Evolutionary conservation across 2,888 invertebrate species (phyloP), one percentile per base, ranked within the genome.

Genomic region (Meteorus colon): DNA sequence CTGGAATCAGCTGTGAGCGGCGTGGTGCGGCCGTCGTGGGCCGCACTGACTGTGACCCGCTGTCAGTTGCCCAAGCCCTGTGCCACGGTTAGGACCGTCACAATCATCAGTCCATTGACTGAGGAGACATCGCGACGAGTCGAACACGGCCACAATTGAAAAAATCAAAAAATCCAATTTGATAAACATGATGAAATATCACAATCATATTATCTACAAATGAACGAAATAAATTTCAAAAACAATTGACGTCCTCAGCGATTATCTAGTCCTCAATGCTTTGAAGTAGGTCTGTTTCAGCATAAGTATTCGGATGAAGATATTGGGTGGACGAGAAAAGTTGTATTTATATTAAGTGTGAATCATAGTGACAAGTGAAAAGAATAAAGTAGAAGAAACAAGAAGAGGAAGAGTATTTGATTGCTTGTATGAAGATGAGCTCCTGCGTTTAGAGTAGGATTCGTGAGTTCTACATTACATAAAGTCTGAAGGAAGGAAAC

Each of bases 1-100:
- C 78, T 76, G 81, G 79, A 85, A 86, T 87, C 86, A 86, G 87
- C 86, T 86, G 87, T 86, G 85, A 84, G 85, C 84, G 85, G 85
- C 85, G 83, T 84, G 86, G 86, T 85, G 84, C 86, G 85, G 75
- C 65, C 72, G 62, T 63, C 73, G 76, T 76, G 84, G 83, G 81
- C 83, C 83, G 82, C 77, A 67, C 62, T 83, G 85, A 81, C 85
- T 86, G 84, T 87, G 86, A 86, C 85, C 87, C 86, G 88, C 87
- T 89, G 89, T 89, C 89, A 89, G 89, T 89, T 87, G 89, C 87
- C 88, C 85, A 89, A 88, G 89, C 89, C 89, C 88, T 86, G 89
- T 86, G 89, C 89, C 85, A 86, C 89, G 89, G 89, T 89, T 87
- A 89, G 89, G 88, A 89, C 88, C 87, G 87, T 81, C 82, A 81